phyloP scores from a whole-genome alignment of 2,113 vertebrate species.

The Hiodon tergisus region DNA sequence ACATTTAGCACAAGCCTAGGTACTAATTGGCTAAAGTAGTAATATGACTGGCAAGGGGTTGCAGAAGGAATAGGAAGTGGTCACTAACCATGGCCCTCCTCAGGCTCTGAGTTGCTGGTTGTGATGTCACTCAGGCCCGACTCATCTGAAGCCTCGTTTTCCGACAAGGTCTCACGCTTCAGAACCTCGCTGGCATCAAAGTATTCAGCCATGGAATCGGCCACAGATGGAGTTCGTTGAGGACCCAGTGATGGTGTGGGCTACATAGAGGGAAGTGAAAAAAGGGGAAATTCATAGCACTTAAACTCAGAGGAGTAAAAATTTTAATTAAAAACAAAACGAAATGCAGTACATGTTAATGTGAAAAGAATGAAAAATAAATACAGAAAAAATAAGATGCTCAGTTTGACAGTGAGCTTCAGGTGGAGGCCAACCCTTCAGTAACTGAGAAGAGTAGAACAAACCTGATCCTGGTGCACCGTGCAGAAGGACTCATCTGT shows the following conservation, averaged over 20 bases:
- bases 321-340: neutral
- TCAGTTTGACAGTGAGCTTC: neutral
- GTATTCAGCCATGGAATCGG: constrained; percentile 70
- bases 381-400: too few species aligned
- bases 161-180: constrained; percentile 63
- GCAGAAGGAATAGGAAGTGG: neutral
- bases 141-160: constrained; percentile 68
- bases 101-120: constrained; percentile 58
- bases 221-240: constrained; percentile 58
- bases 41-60: too few species aligned
- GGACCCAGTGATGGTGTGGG: constrained; percentile 51
- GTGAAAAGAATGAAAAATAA: neutral
- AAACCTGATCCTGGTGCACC: constrained; percentile 64
- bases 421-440: constrained; percentile 1
- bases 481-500: constrained; percentile 65
- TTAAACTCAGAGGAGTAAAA: neutral
- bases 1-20: too few species aligned
- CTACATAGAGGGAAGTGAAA: constrained; percentile 47
- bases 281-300: neutral
- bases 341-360: neutral
- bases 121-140: constrained; percentile 64
- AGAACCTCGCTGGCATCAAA: constrained; percentile 74
- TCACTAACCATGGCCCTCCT: constrained; percentile 44
- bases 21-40: too few species aligned
- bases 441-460: constrained; percentile 17